Evolutionary conservation across 2,888 invertebrate species (phyloP).

Genomic region (Mayetiola destructor): DNA sequence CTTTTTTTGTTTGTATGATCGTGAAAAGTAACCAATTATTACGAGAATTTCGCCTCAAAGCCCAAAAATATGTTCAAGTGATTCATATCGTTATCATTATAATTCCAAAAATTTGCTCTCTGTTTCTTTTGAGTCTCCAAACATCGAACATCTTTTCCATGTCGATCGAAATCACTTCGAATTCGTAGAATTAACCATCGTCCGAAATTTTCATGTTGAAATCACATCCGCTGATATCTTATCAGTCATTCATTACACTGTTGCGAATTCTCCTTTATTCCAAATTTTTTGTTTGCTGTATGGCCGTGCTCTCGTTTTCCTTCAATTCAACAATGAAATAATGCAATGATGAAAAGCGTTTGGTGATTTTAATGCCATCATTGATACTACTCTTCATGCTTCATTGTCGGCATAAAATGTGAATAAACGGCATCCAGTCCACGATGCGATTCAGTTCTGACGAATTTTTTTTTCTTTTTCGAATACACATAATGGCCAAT

Average conservation of each 20-base stretch:
- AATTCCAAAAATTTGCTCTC: not conserved
- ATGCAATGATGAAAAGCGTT: too few species aligned
- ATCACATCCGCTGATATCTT: slow-evolving; percentile 10
- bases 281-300: too few species aligned
- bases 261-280: too few species aligned
- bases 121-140: too few species aligned
- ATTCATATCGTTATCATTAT: slow-evolving; percentile 5
- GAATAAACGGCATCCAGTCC: too few species aligned
- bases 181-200: slow-evolving; percentile 13
- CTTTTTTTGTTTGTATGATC: not conserved
- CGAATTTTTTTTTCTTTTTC: too few species aligned
- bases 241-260: slow-evolving; percentile 12
- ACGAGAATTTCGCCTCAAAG: slow-evolving; percentile 5
- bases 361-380: too few species aligned
- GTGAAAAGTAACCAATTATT: slow-evolving; percentile 3
- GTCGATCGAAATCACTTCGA: not conserved
- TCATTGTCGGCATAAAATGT: too few species aligned
- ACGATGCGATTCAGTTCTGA: too few species aligned
- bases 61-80: not conserved
- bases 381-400: too few species aligned
- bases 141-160: not conserved
- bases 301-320: too few species aligned
- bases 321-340: too few species aligned
- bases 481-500: slow-evolving; percentile 6
- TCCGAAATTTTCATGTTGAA: not conserved